Evolutionary conservation across 1,140 invertebrate genomes (phyloP).

Genomic region (Geopemphigus sp.): DNA sequence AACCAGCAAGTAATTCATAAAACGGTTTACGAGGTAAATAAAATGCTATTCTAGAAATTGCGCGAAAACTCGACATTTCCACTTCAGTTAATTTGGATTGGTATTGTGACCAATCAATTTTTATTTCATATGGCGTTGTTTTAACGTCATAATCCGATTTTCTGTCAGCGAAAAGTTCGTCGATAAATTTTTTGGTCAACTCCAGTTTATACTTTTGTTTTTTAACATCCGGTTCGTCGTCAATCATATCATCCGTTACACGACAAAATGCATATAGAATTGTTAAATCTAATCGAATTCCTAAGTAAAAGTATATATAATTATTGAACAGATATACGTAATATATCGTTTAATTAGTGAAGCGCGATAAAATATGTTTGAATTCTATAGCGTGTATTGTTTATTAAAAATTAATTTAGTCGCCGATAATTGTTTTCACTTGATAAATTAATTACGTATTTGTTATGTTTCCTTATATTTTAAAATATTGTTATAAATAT

Average conservation of each 20-base stretch:
- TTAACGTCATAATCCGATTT: conserved; percentile 27
- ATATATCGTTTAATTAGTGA: no score
- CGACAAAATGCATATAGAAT: conserved; percentile 27
- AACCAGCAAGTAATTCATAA: conserved; percentile 26
- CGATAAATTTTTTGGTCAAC: neutral
- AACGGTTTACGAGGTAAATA: conserved; percentile 38
- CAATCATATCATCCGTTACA: conserved; percentile 36
- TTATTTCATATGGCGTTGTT: neutral
- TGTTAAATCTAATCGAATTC: conserved; percentile 25
- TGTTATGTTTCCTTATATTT: no score
- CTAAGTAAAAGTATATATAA: neutral
- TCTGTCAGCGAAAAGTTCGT: conserved; percentile 17
- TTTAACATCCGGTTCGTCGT: neutral
- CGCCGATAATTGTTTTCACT: no score
- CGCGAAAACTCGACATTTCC: neutral
- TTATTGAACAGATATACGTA: no score
- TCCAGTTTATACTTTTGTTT: neutral
- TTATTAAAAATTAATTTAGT: no score
- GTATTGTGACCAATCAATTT: conserved; percentile 8
- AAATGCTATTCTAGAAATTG: conserved; percentile 35
- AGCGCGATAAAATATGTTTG: no score
- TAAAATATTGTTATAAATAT: no score
- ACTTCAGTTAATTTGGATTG: neutral
- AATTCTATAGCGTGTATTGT: no score
- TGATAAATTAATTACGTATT: no score